These are phyloP conservation scores for Ennomos quercinarius DNA, from an alignment of 2,888 invertebrate species.

Conservation along the genomic window DNA sequence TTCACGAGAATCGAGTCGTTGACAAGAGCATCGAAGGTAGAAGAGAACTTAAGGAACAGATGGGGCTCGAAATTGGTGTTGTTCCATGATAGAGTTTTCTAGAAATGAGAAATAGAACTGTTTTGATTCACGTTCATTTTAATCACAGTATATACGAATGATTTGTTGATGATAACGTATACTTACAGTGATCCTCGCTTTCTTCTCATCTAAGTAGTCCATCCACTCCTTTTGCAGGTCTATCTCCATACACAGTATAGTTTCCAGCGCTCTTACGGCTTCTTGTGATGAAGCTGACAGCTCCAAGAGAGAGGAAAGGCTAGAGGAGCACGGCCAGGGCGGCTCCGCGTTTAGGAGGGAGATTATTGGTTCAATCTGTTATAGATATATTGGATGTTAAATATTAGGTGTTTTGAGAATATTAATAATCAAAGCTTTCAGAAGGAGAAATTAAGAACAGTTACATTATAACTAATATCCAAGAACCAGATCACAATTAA, in stretches of 20 bases:
- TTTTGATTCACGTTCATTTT: no score
- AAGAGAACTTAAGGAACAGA: conserved; percentile 69
- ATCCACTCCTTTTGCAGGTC: conserved; percentile 76
- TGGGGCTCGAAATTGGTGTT: conserved; percentile 59
- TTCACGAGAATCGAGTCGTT: conserved; percentile 57
- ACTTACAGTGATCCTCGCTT: conserved; percentile 61
- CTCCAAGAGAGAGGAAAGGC: conserved; percentile 61
- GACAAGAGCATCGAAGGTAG: conserved; percentile 63
- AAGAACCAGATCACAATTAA: neutral
- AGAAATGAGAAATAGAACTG: conserved; percentile 27
- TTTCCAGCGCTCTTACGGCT: conserved; percentile 74
- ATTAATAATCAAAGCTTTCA: no score
- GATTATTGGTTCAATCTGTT: conserved; percentile 71
- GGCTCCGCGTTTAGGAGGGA: conserved; percentile 66
- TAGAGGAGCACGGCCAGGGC: conserved; percentile 80
- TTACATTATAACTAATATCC: neutral
- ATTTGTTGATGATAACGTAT: neutral
- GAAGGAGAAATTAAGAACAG: no score
- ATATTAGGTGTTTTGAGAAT: no score
- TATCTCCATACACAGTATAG: conserved; percentile 71
- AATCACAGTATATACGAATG: no score
- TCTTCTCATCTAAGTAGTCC: conserved; percentile 54
- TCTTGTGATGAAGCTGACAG: conserved; percentile 55
- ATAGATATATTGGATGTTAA: conserved; percentile 11
- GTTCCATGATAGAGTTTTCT: conserved; percentile 60